Evolutionary conservation across 1,140 invertebrate species (phyloP), one percentile per base, ranked within the genome.

Genomic region (Amyelois transitella): DNA sequence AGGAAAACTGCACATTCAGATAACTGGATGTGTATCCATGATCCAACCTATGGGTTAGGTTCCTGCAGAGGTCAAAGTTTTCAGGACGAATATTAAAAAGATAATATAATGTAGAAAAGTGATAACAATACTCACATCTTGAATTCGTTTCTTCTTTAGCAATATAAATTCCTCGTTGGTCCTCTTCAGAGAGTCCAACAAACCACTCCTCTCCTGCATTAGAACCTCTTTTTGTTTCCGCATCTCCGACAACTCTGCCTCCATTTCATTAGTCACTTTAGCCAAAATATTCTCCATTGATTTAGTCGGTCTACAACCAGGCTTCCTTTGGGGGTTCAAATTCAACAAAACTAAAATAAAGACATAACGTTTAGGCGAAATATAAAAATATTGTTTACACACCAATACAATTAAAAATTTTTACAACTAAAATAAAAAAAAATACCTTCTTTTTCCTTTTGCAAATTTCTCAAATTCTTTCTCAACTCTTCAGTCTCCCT

Each of bases 401-500:
- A 28, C 12, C 12, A 10, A 28, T 10, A 2, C 7, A 28, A 6
- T 28, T 8, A 28, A 6, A 28, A 5, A 28, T 10, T 32, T 32
- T 4, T 10, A 32, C 1, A 6, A 32, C 12, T 32, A 32, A 32
- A 32, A 32, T 32, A 32, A 10, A 14, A 49, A 19, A 89, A 74
- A 69, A 88, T 91, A 82, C 90, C 89, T 74, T 95, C 94, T 58
- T 93, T 90, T 71, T 94, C 94, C 55, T 92, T 94, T 69, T 95
- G 94, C 58, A 95, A 74, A 71, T 92, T 92, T 53, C 90, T 84
- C 69, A 94, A 94, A 18, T 93, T 94, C 69, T 94, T 94, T 62
- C 91, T 92, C 17, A 93, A 70, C 43, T 95, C 94, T 17, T 94
- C 93, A 19, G 93, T 86, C 64, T 96, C 94, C 55, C 92, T 92